Conservation (phyloP, 2,797 vertebrate species). For the Oreortyx pictus region DNA sequence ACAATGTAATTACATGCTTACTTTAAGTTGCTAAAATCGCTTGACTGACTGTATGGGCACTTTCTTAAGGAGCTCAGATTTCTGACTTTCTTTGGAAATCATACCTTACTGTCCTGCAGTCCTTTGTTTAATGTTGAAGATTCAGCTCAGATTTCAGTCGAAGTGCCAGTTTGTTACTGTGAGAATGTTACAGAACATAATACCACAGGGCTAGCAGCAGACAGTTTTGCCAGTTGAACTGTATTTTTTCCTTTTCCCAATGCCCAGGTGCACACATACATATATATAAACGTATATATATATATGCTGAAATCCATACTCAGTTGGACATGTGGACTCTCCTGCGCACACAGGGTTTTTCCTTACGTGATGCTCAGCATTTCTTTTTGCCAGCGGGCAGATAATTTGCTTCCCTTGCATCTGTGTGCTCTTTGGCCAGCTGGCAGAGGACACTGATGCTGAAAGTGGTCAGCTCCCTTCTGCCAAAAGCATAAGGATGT, state of each 20-base stretch:
- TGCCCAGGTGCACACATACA: neutral
- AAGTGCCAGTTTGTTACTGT: neutral
- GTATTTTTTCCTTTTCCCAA: neutral
- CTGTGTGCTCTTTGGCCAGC: constrained; percentile 64
- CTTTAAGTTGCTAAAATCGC: constrained; percentile 58
- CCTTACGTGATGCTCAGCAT: constrained; percentile 52
- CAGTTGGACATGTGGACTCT: accelerated
- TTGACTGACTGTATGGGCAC: constrained; percentile 5
- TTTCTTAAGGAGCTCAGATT: neutral
- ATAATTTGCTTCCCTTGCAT: constrained; percentile 69
- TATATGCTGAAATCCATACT: neutral
- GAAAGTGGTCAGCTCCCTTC: constrained; percentile 34
- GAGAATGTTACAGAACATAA: neutral
- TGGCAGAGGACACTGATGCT: constrained; percentile 68
- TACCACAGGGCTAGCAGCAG: neutral
- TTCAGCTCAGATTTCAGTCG: neutral
- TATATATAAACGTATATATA: neutral
- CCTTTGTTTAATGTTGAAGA: neutral
- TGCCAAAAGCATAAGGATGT: constrained; percentile 70
- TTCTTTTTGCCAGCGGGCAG: constrained; percentile 54
- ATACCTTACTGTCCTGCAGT: neutral
- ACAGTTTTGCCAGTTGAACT: neutral
- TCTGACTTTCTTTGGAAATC: neutral
- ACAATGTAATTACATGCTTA: constrained; percentile 61
- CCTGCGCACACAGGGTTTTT: neutral